Evolutionary conservation across 2,888 invertebrate genomes (phyloP), one percentile per base, ranked within the genome.

Genomic region (Machimus rusticus): DNA sequence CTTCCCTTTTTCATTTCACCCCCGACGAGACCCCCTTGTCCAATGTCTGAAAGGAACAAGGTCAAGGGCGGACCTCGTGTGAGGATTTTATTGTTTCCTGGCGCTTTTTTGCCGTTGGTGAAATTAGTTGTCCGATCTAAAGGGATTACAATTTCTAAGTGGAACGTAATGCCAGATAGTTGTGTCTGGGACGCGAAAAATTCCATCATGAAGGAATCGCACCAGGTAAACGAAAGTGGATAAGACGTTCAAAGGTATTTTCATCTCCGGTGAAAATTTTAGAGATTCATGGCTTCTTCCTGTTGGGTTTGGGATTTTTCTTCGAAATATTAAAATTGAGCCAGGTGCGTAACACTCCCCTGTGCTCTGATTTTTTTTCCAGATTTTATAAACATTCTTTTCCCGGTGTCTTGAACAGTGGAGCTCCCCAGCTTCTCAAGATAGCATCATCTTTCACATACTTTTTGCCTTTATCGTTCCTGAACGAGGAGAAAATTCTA

Each of bases 51-150:
- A 37, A 77, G 19, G 23, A 76, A 76, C 77, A 77, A 77, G 77
- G 77, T 77, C 77, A 77, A 77, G 77, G 77, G 77, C 34, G 77
- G 37, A 39, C 19, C 19, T 37, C 77, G 37, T 77, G 77, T 77
- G 77, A 39, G 34, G 37, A 77, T 76, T 76, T 76, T 39, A 39
- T 76, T 76, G 37, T 76, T 76, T 76, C 76, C 31, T 77, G 37
- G 34, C 39, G 43, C 8, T 34, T 34, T 76, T 77, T 37, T 77
- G n/a, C 39, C 19, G 37, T 39, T 9, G 14, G 2, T 19, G 16
- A 39, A 39, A 77, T 39, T 77, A 19, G 9, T 66, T 23, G 66
- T 66, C 66, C 23, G 66, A 23, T 66, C 23, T 12, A 66, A 66
- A 28, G 0, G 28, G 66, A 19, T 66, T 28, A 28, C 66, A 23